Percentiles rank a stretch among this genome's conserved stretches.
Conservation (phyloP, 2,888 invertebrate species). For the Schrankia costaestrigalis region DNA sequence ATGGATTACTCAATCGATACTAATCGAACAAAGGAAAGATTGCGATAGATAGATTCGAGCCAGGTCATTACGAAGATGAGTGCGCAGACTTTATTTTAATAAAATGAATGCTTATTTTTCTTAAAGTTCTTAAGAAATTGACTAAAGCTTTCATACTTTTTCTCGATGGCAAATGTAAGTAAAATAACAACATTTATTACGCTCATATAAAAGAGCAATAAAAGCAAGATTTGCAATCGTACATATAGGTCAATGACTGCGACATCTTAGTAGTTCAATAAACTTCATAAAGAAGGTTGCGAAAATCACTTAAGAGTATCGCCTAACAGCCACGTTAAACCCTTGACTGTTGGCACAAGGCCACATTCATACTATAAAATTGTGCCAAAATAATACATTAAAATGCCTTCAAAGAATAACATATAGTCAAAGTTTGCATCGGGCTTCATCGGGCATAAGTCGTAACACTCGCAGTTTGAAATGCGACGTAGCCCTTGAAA, state of each 20-base stretch:
- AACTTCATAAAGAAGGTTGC: slow-evolving; percentile 58
- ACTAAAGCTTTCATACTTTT: too few relatives aligned
- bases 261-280: slow-evolving; percentile 73
- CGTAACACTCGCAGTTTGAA: slow-evolving; percentile 37
- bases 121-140: too few relatives aligned
- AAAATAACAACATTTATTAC: too few relatives aligned
- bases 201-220: too few relatives aligned
- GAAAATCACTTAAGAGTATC: slow-evolving; percentile 74
- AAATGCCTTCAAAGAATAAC: slow-evolving; percentile 62
- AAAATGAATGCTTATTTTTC: slow-evolving; percentile 3
- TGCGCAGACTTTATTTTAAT: slow-evolving; percentile 6
- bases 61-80: slow-evolving; percentile 10
- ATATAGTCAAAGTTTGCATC: slow-evolving; percentile 58
- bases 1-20: slow-evolving; percentile 18
- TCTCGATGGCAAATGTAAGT: too few relatives aligned
- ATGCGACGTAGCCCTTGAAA: slow-evolving; percentile 52
- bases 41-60: slow-evolving; percentile 15
- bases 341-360: slow-evolving; percentile 67
- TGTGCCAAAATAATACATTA: slow-evolving; percentile 76
- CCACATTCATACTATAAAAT: slow-evolving; percentile 58
- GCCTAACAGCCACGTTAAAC: slow-evolving; percentile 62
- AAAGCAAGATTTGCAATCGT: too few relatives aligned
- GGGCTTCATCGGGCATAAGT: slow-evolving; percentile 39
- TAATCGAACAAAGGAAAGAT: slow-evolving; percentile 21
- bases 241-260: slow-evolving; percentile 67